phyloP scores from a whole-genome alignment of 1,140 invertebrate species.

The Drosophila kurseongensis region DNA sequence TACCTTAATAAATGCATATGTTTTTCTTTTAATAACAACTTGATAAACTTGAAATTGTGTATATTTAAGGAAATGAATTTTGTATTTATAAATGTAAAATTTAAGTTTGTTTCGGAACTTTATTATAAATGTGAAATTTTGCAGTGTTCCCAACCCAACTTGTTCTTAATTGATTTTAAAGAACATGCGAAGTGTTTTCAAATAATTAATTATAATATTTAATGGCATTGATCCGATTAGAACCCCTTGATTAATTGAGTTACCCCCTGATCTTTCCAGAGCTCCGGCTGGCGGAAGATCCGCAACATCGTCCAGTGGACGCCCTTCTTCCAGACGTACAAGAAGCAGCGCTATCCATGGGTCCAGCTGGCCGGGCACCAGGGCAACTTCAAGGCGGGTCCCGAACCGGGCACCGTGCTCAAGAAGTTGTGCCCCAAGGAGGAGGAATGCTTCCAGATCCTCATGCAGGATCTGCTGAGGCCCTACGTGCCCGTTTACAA shows the following conservation, averaged over 20 bases:
- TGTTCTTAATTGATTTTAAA: no score
- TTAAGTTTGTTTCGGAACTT: no score
- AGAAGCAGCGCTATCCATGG: slow-evolving; percentile 97
- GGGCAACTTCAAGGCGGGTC: slow-evolving; percentile 97
- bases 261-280: slow-evolving; percentile 86
- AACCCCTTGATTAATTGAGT: neutral
- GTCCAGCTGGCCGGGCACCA: slow-evolving; percentile 97
- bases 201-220: no score
- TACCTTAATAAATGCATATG: no score
- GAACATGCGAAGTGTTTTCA: no score
- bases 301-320: slow-evolving; percentile 97
- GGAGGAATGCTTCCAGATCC: slow-evolving; percentile 92
- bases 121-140: no score
- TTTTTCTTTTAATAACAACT: no score
- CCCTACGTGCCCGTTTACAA: slow-evolving; percentile 97
- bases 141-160: no score
- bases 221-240: no score
- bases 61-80: no score
- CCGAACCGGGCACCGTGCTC: slow-evolving; percentile 95
- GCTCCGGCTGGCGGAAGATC: slow-evolving; percentile 96
- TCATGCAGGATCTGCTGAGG: slow-evolving; percentile 94
- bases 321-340: slow-evolving; percentile 98
- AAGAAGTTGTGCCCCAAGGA: slow-evolving; percentile 97
- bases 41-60: no score
- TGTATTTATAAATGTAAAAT: no score